Conservation (phyloP, 2,888 invertebrate species). For the Machimus atricapillus region DNA sequence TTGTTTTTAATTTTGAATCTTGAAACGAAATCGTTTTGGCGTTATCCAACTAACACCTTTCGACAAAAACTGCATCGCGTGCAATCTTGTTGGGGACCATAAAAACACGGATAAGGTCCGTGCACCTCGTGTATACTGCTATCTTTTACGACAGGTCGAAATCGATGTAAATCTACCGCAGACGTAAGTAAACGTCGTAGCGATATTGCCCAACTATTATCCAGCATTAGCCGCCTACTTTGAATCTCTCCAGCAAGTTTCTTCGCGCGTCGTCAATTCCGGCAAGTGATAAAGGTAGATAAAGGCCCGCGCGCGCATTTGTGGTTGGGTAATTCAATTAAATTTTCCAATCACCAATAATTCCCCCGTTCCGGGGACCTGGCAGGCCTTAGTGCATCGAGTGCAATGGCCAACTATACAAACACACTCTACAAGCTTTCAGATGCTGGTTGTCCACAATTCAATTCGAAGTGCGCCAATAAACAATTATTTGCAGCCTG, state of each 20-base stretch:
- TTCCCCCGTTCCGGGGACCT: not conserved
- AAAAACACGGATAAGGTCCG: not conserved
- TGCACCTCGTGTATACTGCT: not conserved
- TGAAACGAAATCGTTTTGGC: not conserved
- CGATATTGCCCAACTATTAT: not conserved
- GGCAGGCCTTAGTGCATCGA: not conserved
- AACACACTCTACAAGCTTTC: not conserved
- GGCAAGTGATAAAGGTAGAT: slow-evolving; percentile 15
- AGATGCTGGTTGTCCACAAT: not conserved
- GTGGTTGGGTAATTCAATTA: slow-evolving; percentile 35
- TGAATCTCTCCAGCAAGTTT: not conserved
- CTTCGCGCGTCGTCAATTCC: not conserved
- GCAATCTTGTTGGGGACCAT: not conserved
- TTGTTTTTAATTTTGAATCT: not conserved
- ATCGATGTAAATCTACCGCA: slow-evolving; percentile 2
- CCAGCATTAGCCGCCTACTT: slow-evolving; percentile 7
- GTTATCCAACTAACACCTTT: not conserved
- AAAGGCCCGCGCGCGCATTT: slow-evolving; percentile 19
- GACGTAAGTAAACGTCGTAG: not conserved
- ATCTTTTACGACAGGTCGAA: not conserved
- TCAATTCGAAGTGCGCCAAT: slow-evolving; percentile 6
- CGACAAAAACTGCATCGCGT: not conserved
- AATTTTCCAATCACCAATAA: slow-evolving; percentile 22
- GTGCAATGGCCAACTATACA: not conserved
- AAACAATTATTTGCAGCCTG: slow-evolving; percentile 7